Base-by-base conservation (phyloP, 2,113 vertebrate species). In the Ictidomys tridecemlineatus region DNA sequence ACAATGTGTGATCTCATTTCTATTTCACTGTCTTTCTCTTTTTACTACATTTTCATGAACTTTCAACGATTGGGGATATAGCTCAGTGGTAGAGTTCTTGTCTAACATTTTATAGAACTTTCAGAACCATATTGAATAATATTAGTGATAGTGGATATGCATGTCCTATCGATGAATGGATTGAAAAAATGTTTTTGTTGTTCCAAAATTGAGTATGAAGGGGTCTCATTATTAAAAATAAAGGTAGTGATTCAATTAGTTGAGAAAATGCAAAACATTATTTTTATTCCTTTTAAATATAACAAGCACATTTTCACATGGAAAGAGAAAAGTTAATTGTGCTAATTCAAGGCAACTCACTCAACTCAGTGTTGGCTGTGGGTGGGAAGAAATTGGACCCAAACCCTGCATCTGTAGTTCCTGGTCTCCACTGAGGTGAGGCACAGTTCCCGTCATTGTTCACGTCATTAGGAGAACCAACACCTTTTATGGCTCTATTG, bases 291-390 rank as follows among this genome's bases (percentile, higher is more conserved):
- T 74, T 86, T 37, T n/a, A 53, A 89, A 78, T 26, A 22, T 34
- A 94, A 70, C 45, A 22, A 89, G 32, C 17, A 14, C 45, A 32
- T 37, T 85, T 56, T 45, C 7, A 45, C 34, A 85, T 39, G n/a
- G 8, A 39, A 53, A 42, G 48, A 18, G 45, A 85, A 48, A 76
- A 77, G 26, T 77, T 76, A 79, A 58, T 58, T 89, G 32, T 58
- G 13, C 48, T 79, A 67, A 67, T 32, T 80, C 72, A 84, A 88
- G 58, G 84, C 13, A 83, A 84, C 8, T 39, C n/a, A n/a, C 8
- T 5, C 1, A 67, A 13, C 5, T 85, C 72, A 26, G 5, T 28
- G 6, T 30, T 45, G 37, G 34, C 34, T 26, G 2, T 0, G 1
- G 4, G 8, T 87, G 12, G 12, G 11, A 1, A 77, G 34, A 51